Evolutionary conservation across 2,888 invertebrate genomes (phyloP).

Genomic region (Pammene aurita): DNA sequence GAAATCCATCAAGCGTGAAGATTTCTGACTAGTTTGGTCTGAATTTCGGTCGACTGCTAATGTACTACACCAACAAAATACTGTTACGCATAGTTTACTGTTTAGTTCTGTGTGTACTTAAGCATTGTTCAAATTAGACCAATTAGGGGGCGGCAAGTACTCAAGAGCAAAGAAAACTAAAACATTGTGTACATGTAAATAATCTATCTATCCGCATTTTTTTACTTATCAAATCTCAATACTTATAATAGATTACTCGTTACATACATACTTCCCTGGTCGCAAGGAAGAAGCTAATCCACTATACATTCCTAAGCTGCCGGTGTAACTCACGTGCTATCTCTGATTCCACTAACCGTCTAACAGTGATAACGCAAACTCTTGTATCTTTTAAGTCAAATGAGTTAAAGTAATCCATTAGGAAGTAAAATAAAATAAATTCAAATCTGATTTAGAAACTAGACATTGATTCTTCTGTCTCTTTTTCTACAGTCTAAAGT

Average conservation of each 20-base stretch:
- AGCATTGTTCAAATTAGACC: too few species aligned
- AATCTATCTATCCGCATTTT: too few species aligned
- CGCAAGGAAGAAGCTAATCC: conserved; percentile 11
- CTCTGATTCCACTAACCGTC: conserved; percentile 11
- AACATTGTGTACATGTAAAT: too few species aligned
- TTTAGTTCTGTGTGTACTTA: not conserved
- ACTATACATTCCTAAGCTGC: conserved; percentile 18
- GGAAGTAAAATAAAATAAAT: conserved; percentile 50
- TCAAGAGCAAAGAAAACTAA: too few species aligned
- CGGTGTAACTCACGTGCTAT: conserved; percentile 16
- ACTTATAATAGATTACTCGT: too few species aligned
- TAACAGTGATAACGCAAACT: conserved; percentile 27
- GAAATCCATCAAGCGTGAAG: not conserved
- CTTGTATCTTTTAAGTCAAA: conserved; percentile 29
- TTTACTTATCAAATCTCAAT: too few species aligned
- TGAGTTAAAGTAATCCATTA: conserved; percentile 25
- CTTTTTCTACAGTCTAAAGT: not conserved
- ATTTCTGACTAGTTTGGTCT: not conserved
- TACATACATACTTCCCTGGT: conserved; percentile 1
- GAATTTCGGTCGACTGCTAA: not conserved
- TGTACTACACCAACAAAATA: not conserved
- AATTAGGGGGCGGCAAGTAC: too few species aligned
- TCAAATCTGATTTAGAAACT: not conserved
- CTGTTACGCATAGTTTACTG: not conserved
- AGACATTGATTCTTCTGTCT: not conserved